phyloP scores from a whole-genome alignment of 2,797 vertebrate species.

The Distichodus sexfasciatus region DNA sequence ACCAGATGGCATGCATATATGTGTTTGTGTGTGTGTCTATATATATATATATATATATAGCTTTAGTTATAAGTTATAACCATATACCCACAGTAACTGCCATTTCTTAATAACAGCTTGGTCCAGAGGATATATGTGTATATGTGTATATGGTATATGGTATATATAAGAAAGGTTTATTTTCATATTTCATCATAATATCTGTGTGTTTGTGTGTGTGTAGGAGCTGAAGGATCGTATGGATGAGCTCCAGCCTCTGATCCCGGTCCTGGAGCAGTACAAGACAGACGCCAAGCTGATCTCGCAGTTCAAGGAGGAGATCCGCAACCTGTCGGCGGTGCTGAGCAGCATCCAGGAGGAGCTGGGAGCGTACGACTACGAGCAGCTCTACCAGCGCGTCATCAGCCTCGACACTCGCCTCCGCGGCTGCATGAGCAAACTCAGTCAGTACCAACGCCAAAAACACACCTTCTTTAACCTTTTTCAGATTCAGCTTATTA shows the following conservation, averaged over 20 bases:
- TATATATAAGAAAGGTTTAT: no score
- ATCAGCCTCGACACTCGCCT: slow-evolving; percentile 89
- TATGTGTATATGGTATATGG: background rate
- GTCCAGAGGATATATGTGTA: no score
- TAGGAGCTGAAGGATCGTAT: slow-evolving; percentile 97
- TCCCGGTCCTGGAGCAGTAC: slow-evolving; percentile 97
- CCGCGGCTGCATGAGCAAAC: slow-evolving; percentile 96
- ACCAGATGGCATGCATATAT: no score
- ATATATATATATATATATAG: no score
- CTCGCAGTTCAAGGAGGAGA: slow-evolving; percentile 97
- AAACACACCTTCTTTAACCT: no score
- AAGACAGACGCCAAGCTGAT: slow-evolving; percentile 95
- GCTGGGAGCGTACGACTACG: slow-evolving; percentile 93
- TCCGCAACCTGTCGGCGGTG: slow-evolving; percentile 88
- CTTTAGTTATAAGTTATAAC: no score
- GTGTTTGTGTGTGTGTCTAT: no score
- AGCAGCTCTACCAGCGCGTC: slow-evolving; percentile 93
- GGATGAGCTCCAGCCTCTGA: slow-evolving; percentile 93
- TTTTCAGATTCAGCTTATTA: no score
- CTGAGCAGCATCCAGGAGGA: slow-evolving; percentile 94
- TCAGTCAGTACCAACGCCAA: slow-evolving; percentile 94
- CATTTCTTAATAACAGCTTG: no score
- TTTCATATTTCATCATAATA: background rate
- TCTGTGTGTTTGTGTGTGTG: slow-evolving; percentile 24
- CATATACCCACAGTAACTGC: no score